A percentile compares a stretch with the other conserved stretches of the same genome.
Evolutionary conservation across 2,888 invertebrate genomes (phyloP).

Genomic region (Alloplasta piceator): DNA sequence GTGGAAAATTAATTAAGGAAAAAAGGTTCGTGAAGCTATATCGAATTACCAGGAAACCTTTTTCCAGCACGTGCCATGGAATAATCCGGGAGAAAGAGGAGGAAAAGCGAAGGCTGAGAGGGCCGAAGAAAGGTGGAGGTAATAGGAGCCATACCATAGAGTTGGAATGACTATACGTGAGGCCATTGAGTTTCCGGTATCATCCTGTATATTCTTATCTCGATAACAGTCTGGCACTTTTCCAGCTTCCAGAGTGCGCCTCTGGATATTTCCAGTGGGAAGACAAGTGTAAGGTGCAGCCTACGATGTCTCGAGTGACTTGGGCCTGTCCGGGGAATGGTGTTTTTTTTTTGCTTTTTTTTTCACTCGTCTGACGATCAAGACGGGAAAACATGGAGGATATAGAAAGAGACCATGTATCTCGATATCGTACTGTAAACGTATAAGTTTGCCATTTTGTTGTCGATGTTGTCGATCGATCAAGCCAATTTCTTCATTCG

Average conservation of each 20-base stretch:
- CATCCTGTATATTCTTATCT: constrained; percentile 67
- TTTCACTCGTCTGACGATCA: constrained; percentile 27
- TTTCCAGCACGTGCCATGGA: constrained; percentile 10
- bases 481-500: constrained; percentile 14
- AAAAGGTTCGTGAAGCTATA: constrained; percentile 19
- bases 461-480: constrained; percentile 2
- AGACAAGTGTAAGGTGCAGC: not conserved
- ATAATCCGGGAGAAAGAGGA: constrained; percentile 5
- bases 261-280: constrained; percentile 16
- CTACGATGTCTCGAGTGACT: constrained; percentile 57
- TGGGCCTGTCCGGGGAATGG: constrained; percentile 34
- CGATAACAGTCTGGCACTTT: constrained; percentile 70
- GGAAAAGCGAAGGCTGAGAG: constrained; percentile 15
- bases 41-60: constrained; percentile 30
- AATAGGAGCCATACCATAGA: constrained; percentile 59
- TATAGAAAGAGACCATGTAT: not conserved
- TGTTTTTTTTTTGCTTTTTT: constrained; percentile 29
- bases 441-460: not conserved
- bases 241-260: constrained; percentile 60
- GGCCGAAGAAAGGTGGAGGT: constrained; percentile 17
- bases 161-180: constrained; percentile 66
- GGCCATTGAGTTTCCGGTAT: constrained; percentile 67
- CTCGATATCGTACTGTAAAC: constrained; percentile 11
- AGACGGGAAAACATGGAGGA: constrained; percentile 27
- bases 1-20: constrained; percentile 51